Evolutionary conservation across 2,113 vertebrate species (phyloP), one percentile per base, ranked within the genome.

Genomic region (Limanda limanda): DNA sequence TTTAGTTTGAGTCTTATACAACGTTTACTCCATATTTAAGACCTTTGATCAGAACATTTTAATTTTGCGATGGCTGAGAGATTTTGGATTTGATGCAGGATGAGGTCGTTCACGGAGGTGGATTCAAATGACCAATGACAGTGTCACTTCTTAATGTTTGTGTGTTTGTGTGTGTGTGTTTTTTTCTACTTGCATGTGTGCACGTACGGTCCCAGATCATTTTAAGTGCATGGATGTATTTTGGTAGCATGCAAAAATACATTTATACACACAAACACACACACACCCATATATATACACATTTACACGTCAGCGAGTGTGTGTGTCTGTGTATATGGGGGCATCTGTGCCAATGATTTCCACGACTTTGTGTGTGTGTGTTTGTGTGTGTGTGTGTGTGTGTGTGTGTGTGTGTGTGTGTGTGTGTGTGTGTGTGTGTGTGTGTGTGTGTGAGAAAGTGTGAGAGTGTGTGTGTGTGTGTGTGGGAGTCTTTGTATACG

Each of bases 401-500:
- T 52, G 37, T 10, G 37, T 10, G 31, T 77, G 64, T 7, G 27
- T 31, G 27, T 31, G 27, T 48, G 69, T 21, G 65, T 37, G 74
- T 85, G 74, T 83, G 84, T 42, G 80, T 52, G 17, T 52, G 48
- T 52, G 52, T 27, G 25, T 27, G 25, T 27, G 25, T 27, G 27
- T 31, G 27, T 31, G 27, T 31, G 27, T 31, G 4, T 31, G 27
- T 31, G 27, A 5, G 27, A 5, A 5, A 3, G 59, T 40, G 37
- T 2, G 37, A 11, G 31, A 77, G 64, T 2, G 37, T 2, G 31
- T 77, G 64, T 48, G 69, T 21, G 65, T 37, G 74, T 85, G 74
- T 83, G 84, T 42, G 80, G 65, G 87, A 35, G 86, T 86, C 79
- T 89, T 86, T 89, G 82, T 89, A 75, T 82, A 70, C 45, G 54